Base-by-base conservation (phyloP, 1,140 invertebrate species). In the Tribolium madens region DNA sequence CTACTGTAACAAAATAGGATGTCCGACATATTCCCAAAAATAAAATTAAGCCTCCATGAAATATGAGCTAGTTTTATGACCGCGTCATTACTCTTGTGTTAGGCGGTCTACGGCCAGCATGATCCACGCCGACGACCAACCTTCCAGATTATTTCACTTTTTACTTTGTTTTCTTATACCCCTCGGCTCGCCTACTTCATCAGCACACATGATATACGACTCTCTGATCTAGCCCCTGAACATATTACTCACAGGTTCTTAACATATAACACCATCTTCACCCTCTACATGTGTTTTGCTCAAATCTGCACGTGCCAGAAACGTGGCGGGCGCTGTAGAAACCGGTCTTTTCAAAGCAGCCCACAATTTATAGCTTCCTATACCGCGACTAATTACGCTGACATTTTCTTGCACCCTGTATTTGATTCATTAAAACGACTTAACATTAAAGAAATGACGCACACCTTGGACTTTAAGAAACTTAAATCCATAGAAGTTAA, bases 31-130 rank as follows among this genome's bases (percentile, higher is more conserved):
- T 79, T 77, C 76, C 68, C 47, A 71, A 75, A 79, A 79, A 77
- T 79, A 77, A 77, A 79, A 79, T 79, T 79, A 79, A 79, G 78
- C 76, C 64, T 12, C 72, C 60, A 74, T 79, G 76, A 79, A 79
- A 79, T 77, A 79, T 79, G 78, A 73, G 76, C 71, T 77, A 76
- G 68, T 74, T 77, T 79, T 77, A 73, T 74, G 69, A 74, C 47
- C 71, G 48, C 46, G 42, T 77, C 60, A 75, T 79, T 77, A 74
- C 71, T 75, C 48, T 77, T 74, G 31, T 36, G 57, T 64, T 64
- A 64, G 57, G 57, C 57, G 57, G 1, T 64, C 57, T 12, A 64
- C 57, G 57, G 57, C 57, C 21, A 10, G 14, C 53, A 60, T 60
- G 53, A 60, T 60, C 53, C 53, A 60, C 53, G 18, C 57, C 57